Percentiles rank a stretch among this genome's conserved stretches.
phyloP scores from a whole-genome alignment of 37 sponge, comb jelly and placozoan genomes.

The Petrosia ficiformis region DNA sequence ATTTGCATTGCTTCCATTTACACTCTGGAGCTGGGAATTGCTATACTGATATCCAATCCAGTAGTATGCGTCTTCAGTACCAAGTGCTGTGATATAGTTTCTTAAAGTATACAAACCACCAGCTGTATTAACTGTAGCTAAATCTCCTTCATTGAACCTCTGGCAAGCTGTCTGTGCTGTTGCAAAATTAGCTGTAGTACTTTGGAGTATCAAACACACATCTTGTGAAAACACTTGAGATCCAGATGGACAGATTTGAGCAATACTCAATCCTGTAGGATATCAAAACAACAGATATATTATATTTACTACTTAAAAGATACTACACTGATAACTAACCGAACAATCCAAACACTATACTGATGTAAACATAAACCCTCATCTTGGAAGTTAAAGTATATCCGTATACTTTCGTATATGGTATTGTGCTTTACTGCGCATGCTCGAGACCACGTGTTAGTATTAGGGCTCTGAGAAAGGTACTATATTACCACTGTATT shows the following conservation, averaged over 20 bases:
- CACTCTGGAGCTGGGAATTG: background rate
- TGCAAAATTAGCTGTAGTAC: background rate
- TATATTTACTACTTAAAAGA: no score
- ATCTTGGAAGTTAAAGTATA: no score
- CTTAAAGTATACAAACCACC: background rate
- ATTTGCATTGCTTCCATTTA: background rate
- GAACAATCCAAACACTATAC: background rate
- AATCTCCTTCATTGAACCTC: background rate
- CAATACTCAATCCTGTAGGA: background rate
- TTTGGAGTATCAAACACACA: background rate
- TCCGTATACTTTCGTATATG: background rate
- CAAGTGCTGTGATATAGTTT: background rate
- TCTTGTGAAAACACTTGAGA: background rate
- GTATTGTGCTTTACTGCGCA: no score
- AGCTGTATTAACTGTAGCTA: background rate
- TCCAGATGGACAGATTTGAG: background rate
- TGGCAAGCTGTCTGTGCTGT: background rate
- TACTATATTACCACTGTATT: no score
- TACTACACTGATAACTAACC: no score
- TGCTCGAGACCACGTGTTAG: no score
- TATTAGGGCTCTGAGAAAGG: no score
- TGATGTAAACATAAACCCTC: background rate
- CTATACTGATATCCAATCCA: conserved; percentile 7
- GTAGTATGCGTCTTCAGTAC: background rate
- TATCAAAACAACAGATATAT: no score